Conservation (phyloP, 2,888 invertebrate species). For the Graphium colonna region DNA sequence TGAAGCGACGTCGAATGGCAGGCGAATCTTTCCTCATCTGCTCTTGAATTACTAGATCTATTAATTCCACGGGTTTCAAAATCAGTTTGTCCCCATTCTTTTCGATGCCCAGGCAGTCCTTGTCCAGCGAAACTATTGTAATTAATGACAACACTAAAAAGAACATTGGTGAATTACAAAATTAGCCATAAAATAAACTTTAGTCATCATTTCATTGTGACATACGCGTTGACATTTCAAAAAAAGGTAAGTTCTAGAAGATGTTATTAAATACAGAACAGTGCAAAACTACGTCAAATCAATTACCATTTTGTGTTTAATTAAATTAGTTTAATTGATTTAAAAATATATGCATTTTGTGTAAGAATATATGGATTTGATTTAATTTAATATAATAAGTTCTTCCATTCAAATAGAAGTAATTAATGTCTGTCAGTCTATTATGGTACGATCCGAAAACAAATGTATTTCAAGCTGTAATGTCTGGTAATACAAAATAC, state of each 20-base stretch:
- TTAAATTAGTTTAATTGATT: too few species aligned
- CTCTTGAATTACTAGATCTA: slow-evolving; percentile 46
- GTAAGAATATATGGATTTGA: too few species aligned
- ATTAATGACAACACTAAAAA: slow-evolving; percentile 10
- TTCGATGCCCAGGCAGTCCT: slow-evolving; percentile 9
- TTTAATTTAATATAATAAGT: too few species aligned
- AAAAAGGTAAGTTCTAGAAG: slow-evolving; percentile 1
- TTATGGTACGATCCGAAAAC: too few species aligned
- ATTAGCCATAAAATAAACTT: slow-evolving; percentile 4
- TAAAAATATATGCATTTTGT: too few species aligned
- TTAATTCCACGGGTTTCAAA: slow-evolving; percentile 43
- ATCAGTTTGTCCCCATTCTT: slow-evolving; percentile 38
- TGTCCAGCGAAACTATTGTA: neutral
- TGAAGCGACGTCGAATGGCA: slow-evolving; percentile 11
- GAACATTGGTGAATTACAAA: slow-evolving; percentile 7
- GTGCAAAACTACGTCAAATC: too few species aligned
- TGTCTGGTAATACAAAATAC: too few species aligned
- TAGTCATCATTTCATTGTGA: slow-evolving; percentile 15
- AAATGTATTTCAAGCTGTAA: too few species aligned
- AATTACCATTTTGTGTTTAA: too few species aligned
- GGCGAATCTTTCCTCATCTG: slow-evolving; percentile 27
- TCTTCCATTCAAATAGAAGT: too few species aligned
- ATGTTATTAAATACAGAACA: neutral
- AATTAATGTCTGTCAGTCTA: too few species aligned
- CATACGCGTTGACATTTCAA: neutral